Conservation (phyloP, 2,113 vertebrate genomes). For the Ictalurus punctatus region DNA sequence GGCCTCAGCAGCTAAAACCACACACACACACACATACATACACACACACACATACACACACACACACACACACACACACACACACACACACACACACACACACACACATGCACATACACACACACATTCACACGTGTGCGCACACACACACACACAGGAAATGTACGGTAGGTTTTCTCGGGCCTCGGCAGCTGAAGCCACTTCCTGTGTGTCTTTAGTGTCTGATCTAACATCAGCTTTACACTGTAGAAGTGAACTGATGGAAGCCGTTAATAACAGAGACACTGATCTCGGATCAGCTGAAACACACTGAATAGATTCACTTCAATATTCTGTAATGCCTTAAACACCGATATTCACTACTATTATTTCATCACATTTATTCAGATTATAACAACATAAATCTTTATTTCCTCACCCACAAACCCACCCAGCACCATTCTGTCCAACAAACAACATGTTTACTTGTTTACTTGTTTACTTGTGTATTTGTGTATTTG, state of each 20-base stretch:
- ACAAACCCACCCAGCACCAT: too few relatives aligned
- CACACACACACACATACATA: too few relatives aligned
- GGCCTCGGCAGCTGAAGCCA: not conserved
- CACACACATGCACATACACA: not conserved
- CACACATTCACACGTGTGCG: not conserved
- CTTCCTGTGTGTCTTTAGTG: not conserved
- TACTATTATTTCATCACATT: not conserved
- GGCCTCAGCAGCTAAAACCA: not conserved
- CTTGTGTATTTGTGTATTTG: too few relatives aligned
- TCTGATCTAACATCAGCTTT: not conserved
- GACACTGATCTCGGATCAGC: not conserved
- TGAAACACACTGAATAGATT: constrained; percentile 1
- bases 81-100: too few relatives aligned
- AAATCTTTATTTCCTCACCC: too few relatives aligned
- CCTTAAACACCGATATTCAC: not conserved
- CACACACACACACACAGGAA: not conserved
- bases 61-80: too few relatives aligned
- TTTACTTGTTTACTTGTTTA: too few relatives aligned
- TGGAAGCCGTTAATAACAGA: not conserved
- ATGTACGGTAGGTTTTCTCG: not conserved
- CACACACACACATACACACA: not conserved
- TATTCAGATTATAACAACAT: not conserved
- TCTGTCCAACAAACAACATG: too few relatives aligned
- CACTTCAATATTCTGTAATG: not conserved
- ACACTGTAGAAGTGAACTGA: not conserved